These are phyloP conservation scores for Ciona savignyi DNA, from an alignment of 23 tunicate species.

Conservation along the genomic window DNA sequence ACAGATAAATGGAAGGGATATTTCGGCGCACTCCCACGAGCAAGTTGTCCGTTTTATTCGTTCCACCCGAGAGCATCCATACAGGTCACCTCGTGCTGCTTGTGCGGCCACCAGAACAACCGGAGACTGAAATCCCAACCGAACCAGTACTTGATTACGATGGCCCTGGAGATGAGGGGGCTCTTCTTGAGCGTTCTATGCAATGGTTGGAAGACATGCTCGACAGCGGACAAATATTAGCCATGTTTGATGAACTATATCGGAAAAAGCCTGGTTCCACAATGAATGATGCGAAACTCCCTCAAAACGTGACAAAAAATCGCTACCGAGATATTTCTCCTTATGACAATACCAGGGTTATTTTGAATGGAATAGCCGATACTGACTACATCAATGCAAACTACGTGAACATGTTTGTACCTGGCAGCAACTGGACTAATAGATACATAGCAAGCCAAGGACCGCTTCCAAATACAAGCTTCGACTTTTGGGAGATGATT, in stretches of 20 bases:
- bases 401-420: conserved; percentile 77
- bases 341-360: conserved; percentile 90
- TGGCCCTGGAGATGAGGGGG: conserved; percentile 34
- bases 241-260: conserved; percentile 62
- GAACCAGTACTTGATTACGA: conserved; percentile 1
- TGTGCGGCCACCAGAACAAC: conserved; percentile 17
- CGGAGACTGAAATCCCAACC: neutral
- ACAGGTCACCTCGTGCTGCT: conserved; percentile 55
- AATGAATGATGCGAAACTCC: conserved; percentile 69
- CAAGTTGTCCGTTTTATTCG: conserved; percentile 83
- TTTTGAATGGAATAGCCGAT: conserved; percentile 18
- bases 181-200: conserved; percentile 45
- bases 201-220: conserved; percentile 59
- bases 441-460: conserved; percentile 94
- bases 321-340: conserved; percentile 97
- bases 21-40: conserved; percentile 66
- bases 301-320: conserved; percentile 62
- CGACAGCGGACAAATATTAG: conserved; percentile 46
- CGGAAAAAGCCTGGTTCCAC: conserved; percentile 80
- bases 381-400: conserved; percentile 95
- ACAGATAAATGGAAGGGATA: conserved; percentile 83
- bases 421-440: conserved; percentile 37
- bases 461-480: conserved; percentile 61
- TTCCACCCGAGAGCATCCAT: conserved; percentile 64
- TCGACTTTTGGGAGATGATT: conserved; percentile 97